Evolutionary conservation across 2,113 vertebrate genomes (phyloP), one percentile per base, ranked within the genome.

Genomic region (Oreocharis arfaki): DNA sequence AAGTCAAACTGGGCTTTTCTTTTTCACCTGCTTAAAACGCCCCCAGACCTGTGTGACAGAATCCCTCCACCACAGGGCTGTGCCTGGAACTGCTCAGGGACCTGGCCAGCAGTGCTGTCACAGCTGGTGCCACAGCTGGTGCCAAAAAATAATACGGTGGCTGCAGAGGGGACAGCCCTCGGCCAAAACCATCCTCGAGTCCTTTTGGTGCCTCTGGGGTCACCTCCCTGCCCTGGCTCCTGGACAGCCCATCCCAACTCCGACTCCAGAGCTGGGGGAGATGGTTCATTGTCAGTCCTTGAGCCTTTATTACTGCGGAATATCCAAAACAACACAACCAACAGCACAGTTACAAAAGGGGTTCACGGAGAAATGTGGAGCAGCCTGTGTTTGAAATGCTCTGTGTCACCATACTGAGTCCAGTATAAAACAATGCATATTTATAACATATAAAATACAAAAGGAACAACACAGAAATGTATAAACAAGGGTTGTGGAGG

Each of bases 331-430:
- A 84, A 95, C 87, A 70, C 87, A 33, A 73, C 87, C 97, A 97
- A 96, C 70, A 87, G 77, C 91, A 97, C 91, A 90, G 96, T 96
- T 98, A 97, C 96, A 98, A 97, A 98, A 97, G 89, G 95, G 91
- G 94, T 95, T 97, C 96, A 97, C 60, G 1, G 89, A 95, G 97
- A 97, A 98, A 98, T 83, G 96, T 97, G 97, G 97, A 97, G 97
- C 96, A 97, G 97, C 97, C 97, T 95, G 97, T 97, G 97, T 98
- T 98, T 98, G 98, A 98, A 98, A 98, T 98, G 97, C 97, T 98
- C 98, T 98, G 97, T 96, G 94, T 96, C 97, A 97, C 94, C 74
- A 50, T 93, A 96, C 94, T 39, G 87, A 82, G 81, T 97, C 97
- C 95, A 97, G 96, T 98, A 98, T 64, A 98, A 98, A 98, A 98